phyloP scores from a whole-genome alignment of 1,140 invertebrate genomes.

The Batillaria attramentaria region DNA sequence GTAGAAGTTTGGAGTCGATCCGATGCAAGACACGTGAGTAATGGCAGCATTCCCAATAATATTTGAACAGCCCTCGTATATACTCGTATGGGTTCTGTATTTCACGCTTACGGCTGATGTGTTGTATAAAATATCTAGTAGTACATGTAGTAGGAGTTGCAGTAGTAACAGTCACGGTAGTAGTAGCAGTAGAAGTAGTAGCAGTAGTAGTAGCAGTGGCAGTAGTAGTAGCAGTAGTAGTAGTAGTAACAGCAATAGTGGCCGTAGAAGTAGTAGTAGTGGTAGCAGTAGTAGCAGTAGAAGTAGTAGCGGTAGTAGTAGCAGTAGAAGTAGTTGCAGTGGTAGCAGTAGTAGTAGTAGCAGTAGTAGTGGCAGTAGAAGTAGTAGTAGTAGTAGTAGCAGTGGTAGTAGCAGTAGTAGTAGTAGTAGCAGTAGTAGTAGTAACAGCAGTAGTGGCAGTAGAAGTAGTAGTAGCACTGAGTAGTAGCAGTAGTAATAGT shows the following conservation, averaged over 20 bases:
- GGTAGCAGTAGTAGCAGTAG: constrained; percentile 8
- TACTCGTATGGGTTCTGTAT: background rate
- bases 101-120: background rate
- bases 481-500: too few species aligned
- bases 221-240: constrained; percentile 8
- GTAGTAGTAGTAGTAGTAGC: constrained; percentile 8
- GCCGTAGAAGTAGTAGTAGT: background rate
- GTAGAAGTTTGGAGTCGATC: too few species aligned
- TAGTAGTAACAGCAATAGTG: constrained; percentile 9
- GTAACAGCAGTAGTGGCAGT: background rate
- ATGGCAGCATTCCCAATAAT: too few species aligned
- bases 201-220: constrained; percentile 8
- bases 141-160: background rate
- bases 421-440: constrained; percentile 5
- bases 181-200: constrained; percentile 5
- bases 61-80: too few species aligned
- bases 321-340: constrained; percentile 1
- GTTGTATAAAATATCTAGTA: background rate
- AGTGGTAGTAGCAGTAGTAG: constrained; percentile 8
- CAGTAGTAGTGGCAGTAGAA: constrained; percentile 4
- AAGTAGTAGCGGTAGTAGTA: constrained; percentile 5
- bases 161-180: constrained; percentile 4
- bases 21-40: too few species aligned
- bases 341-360: constrained; percentile 4
- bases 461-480: too few species aligned